A percentile compares a stretch with the other conserved stretches of the same genome.
Evolutionary conservation across 2,113 vertebrate species (phyloP).

Genomic region (Asarcornis scutulata): DNA sequence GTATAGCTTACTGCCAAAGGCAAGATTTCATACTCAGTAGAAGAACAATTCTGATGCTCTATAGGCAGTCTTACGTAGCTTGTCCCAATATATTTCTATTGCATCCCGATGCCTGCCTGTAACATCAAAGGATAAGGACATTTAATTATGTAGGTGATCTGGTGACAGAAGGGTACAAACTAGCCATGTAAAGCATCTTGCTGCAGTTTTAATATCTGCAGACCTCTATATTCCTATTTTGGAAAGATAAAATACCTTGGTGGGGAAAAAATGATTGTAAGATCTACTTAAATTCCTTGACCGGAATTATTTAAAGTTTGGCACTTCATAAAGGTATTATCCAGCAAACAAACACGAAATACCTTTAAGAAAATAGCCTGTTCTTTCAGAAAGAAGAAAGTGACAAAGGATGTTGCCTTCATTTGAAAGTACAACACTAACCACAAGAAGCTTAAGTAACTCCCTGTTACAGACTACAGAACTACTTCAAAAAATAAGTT

Average conservation of each 20-base stretch:
- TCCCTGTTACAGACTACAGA: neutral
- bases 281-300: neutral
- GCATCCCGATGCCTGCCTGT: neutral
- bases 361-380: too few relatives aligned
- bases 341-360: neutral
- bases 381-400: neutral
- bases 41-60: conserved; percentile 10
- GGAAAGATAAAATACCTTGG: neutral
- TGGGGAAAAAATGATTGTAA: neutral
- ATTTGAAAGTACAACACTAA: neutral
- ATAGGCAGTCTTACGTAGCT: neutral
- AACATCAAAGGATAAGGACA: neutral
- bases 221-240: neutral
- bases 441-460: neutral
- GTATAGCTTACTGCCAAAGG: conserved; percentile 38
- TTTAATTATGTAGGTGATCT: neutral
- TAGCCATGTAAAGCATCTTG: neutral
- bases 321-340: neutral
- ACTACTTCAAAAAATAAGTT: neutral
- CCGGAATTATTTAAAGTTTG: neutral
- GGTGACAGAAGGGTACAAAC: neutral
- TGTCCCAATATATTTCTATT: neutral
- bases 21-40: neutral
- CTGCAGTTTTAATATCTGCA: neutral
- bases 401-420: neutral